phyloP scores from a whole-genome alignment of 2,888 invertebrate species.

The Ctenicera cuprea region DNA sequence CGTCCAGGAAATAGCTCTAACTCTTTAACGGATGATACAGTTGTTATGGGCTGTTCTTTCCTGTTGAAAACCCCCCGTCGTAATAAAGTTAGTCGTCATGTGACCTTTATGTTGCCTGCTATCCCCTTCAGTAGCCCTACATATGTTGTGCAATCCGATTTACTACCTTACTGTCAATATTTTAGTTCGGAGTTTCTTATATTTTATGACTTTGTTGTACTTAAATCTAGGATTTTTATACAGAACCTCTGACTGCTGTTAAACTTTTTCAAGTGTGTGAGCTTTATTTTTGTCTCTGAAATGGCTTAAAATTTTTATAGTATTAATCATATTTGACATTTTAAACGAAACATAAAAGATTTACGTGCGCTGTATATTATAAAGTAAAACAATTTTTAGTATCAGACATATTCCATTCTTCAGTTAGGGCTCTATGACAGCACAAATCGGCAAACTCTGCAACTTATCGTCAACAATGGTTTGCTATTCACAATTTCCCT shows the following conservation, averaged over 20 bases:
- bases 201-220: conserved; percentile 20
- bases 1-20: conserved; percentile 6
- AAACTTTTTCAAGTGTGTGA: too few relatives aligned
- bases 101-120: conserved; percentile 28
- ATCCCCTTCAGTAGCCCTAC: conserved; percentile 25
- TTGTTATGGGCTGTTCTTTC: conserved; percentile 24
- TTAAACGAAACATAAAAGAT: too few relatives aligned
- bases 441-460: not conserved
- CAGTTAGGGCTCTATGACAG: not conserved
- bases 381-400: too few relatives aligned
- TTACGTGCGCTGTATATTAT: too few relatives aligned
- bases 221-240: not conserved
- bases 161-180: conserved; percentile 26
- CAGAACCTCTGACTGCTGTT: not conserved
- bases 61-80: conserved; percentile 27
- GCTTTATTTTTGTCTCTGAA: not conserved
- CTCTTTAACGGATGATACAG: conserved; percentile 29
- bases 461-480: conserved; percentile 15
- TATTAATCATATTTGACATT: too few relatives aligned
- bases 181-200: conserved; percentile 18
- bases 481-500: conserved; percentile 6
- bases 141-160: conserved; percentile 20
- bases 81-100: conserved; percentile 27
- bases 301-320: not conserved
- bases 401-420: too few relatives aligned